Percentiles rank a stretch among this genome's conserved stretches.
Evolutionary conservation across 1,140 invertebrate species (phyloP).

Genomic region (Venturia canescens): DNA sequence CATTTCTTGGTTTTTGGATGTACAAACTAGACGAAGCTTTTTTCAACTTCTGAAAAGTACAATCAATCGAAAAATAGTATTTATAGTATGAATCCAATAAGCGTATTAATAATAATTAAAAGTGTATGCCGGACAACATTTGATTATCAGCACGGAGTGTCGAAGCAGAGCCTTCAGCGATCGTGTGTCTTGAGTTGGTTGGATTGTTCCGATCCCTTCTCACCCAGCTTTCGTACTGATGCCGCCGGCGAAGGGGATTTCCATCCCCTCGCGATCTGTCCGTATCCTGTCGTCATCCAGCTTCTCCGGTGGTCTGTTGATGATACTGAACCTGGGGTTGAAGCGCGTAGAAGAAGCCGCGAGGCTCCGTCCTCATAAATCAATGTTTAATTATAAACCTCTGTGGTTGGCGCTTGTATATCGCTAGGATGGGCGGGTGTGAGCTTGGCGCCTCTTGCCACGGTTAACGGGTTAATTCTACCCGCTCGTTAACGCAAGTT

Average conservation of each 20-base stretch:
- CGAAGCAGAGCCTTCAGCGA: neutral
- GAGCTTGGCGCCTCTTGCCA: neutral
- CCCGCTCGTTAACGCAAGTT: constrained; percentile 41
- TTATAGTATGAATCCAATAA: too few relatives aligned
- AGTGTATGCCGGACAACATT: too few relatives aligned
- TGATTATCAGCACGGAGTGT: too few relatives aligned
- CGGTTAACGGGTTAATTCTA: constrained; percentile 44
- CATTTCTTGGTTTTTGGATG: too few relatives aligned
- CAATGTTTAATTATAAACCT: constrained; percentile 44
- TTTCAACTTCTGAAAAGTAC: too few relatives aligned
- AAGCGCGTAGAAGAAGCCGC: constrained; percentile 15
- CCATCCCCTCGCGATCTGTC: too few relatives aligned
- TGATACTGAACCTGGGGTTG: constrained; percentile 9
- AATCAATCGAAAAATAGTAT: too few relatives aligned
- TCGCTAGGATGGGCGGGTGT: neutral
- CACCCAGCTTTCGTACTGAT: neutral
- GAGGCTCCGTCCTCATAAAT: constrained; percentile 38
- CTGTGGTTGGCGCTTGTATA: constrained; percentile 28
- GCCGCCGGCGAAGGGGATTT: too few relatives aligned
- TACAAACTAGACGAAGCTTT: too few relatives aligned
- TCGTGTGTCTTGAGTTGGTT: neutral
- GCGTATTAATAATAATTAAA: too few relatives aligned
- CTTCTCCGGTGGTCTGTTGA: constrained; percentile 3
- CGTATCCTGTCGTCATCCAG: neutral
- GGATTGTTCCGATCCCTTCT: constrained; percentile 12